phyloP scores from a whole-genome alignment of 2,113 vertebrate genomes.

The Nothoprocta perdicaria region DNA sequence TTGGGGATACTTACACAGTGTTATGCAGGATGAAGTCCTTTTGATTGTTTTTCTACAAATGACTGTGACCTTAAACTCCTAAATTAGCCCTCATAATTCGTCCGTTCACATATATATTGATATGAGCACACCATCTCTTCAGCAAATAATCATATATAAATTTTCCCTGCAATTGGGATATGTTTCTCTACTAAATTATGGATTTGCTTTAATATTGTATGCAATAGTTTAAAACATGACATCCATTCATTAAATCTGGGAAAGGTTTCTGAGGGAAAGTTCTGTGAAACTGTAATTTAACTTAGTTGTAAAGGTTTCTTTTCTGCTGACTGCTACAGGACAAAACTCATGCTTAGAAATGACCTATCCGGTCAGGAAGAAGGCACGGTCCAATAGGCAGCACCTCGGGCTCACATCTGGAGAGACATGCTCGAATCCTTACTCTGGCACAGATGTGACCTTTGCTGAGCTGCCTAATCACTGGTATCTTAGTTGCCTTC shows the following conservation, averaged over 20 bases:
- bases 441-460: neutral
- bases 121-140: neutral
- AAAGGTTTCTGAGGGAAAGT: neutral
- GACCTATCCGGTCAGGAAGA: neutral
- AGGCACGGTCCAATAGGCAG: neutral
- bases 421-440: neutral
- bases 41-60: slow-evolving; percentile 2
- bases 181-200: neutral
- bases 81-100: slow-evolving; percentile 13
- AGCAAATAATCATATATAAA: slow-evolving; percentile 11
- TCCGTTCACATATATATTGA: neutral
- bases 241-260: neutral
- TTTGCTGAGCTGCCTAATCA: neutral
- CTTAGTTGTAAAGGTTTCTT: neutral
- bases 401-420: neutral
- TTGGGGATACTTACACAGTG: neutral
- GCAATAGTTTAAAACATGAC: neutral
- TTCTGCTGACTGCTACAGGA: neutral
- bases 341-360: neutral
- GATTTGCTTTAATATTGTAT: neutral
- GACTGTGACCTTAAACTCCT: neutral
- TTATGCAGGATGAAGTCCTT: neutral
- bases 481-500: neutral
- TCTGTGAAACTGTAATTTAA: neutral
- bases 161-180: neutral